Conservation (phyloP, 2,888 invertebrate species). For the Alviniconcha strummeri region DNA sequence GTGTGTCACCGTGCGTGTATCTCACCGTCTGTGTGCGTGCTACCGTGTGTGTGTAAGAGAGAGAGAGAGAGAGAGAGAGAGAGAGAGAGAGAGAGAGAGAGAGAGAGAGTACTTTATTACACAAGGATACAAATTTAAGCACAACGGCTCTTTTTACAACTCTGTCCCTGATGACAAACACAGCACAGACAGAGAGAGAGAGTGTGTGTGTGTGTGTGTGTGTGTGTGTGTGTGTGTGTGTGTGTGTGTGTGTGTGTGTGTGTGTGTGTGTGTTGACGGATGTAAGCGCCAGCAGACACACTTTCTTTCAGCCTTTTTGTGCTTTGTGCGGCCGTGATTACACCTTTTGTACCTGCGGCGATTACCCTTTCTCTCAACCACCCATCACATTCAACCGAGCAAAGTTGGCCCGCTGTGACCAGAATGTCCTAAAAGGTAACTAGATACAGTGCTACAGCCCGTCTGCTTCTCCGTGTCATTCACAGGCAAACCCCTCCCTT, state of each 20-base stretch:
- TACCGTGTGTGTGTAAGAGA: constrained; percentile 3
- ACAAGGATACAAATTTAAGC: too few species aligned
- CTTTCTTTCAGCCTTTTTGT: too few species aligned
- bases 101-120: too few species aligned
- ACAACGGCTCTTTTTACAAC: too few species aligned
- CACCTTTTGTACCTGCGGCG: too few species aligned
- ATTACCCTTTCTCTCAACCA: too few species aligned
- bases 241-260: too few species aligned
- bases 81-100: background rate
- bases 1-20: constrained; percentile 22
- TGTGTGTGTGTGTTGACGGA: too few species aligned
- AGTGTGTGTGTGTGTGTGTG: too few species aligned
- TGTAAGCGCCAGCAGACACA: too few species aligned
- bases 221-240: too few species aligned
- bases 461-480: background rate
- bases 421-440: background rate
- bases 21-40: constrained; percentile 24
- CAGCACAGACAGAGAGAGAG: background rate
- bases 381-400: background rate
- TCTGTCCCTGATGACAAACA: background rate
- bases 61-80: background rate
- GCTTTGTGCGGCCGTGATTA: too few species aligned
- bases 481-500: background rate
- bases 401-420: background rate
- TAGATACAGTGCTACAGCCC: background rate